A percentile compares a stretch with the other conserved stretches of the same genome.
Conservation (phyloP, 2,797 vertebrate genomes). For the Ctenosaura bakeri region DNA sequence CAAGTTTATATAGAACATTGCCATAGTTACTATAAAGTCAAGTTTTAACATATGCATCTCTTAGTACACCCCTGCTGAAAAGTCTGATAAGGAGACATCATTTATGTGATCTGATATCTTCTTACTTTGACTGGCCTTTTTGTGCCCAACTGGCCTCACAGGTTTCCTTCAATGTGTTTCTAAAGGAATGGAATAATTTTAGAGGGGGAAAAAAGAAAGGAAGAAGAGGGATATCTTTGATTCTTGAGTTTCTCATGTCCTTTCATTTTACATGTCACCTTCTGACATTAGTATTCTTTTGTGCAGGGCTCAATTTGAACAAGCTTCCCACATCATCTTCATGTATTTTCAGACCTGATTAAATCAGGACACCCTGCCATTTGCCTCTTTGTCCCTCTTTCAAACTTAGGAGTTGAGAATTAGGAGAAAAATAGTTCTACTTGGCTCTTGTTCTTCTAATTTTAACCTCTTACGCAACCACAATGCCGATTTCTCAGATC, state of each 20-base stretch:
- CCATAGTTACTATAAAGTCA: conserved; percentile 48
- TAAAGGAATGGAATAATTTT: conserved; percentile 41
- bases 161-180: background rate
- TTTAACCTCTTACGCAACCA: conserved; percentile 1
- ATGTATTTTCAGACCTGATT: background rate
- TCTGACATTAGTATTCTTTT: conserved; percentile 38
- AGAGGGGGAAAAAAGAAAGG: background rate
- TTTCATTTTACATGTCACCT: conserved; percentile 24
- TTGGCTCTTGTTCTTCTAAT: background rate
- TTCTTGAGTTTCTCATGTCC: background rate
- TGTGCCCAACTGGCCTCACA: conserved; percentile 17
- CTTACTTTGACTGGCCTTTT: conserved; percentile 36
- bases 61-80: conserved; percentile 46
- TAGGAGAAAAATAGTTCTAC: background rate
- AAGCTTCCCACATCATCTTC: conserved; percentile 29
- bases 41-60: conserved; percentile 55
- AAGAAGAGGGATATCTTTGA: background rate
- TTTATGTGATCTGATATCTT: conserved; percentile 33
- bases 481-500: conserved; percentile 1
- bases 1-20: background rate
- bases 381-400: background rate
- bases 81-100: conserved; percentile 53
- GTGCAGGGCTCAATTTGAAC: background rate
- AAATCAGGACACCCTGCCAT: background rate
- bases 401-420: background rate